Evolutionary conservation across 2,888 invertebrate species (phyloP), one percentile per base, ranked within the genome.

Genomic region (Venustoraphidia nigricollis): DNA sequence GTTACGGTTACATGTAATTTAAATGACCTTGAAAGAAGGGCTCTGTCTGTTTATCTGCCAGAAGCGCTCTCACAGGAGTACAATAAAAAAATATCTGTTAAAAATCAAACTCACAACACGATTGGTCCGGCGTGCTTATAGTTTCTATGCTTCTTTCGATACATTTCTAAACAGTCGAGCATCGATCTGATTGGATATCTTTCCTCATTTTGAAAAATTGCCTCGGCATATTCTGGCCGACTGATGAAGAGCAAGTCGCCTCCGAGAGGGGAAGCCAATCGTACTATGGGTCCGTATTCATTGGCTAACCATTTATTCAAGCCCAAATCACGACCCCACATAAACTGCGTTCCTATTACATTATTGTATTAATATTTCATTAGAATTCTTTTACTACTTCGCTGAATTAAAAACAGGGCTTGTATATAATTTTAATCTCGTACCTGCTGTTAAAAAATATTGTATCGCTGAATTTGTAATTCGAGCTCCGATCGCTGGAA

Each of bases 221-320:
- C 71, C 51, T 73, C 71, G 40, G 78, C 76, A 55, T 81, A 77
- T 49, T 79, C 79, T 0, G 81, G 79, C 46, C 78, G 72, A 58
- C 71, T 76, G 43, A 81, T 64, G 51, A 81, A 66, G 3, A 81
- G 76, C 14, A 81, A 73, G 53, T 81, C 76, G 2, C 73, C 71
- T 1, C 78, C 76, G 41, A 81, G 67, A 0, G 79, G 79, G 34
- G 79, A 79, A 17, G 77, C 72, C 45, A 81, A 69, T 45, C 80
- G 71, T 9, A 81, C 79, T 2, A 81, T 72, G 1, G 81, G 79
- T 1, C 81, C 81, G 53, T 81, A 81, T 52, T 67, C 64, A 45
- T 71, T 64, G 52, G 72, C 66, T 8, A 73, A 56, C 53, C 66
- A 69, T 34, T 63, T 65, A 46, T 71, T 63, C 2, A 72, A 64